Evolutionary conservation across 2,797 vertebrate genomes (phyloP).

Genomic region (Macrochelys suwanniensis): DNA sequence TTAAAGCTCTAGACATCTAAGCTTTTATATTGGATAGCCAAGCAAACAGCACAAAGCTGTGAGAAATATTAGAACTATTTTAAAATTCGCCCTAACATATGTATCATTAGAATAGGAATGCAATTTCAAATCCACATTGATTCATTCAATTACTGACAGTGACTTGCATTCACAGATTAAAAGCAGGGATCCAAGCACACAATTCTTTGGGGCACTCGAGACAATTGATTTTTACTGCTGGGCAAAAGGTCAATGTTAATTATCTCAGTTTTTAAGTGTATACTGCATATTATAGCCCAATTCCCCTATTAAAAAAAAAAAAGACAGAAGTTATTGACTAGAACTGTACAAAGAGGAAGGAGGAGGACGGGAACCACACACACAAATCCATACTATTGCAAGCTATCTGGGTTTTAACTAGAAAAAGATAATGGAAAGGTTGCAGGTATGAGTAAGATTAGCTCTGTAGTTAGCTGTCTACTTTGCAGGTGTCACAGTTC

Average conservation of each 20-base stretch:
- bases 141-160: not conserved
- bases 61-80: not conserved
- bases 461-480: not conserved
- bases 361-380: not conserved
- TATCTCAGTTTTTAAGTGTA: not conserved
- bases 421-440: not conserved
- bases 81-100: not conserved
- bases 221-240: not conserved
- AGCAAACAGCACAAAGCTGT: not conserved
- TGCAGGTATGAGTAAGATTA: not conserved
- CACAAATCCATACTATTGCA: not conserved
- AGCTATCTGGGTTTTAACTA: not conserved
- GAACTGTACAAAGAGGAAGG: not conserved
- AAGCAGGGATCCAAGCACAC: not conserved
- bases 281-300: not conserved
- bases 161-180: not conserved
- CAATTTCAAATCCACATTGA: not conserved
- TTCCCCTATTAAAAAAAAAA: not conserved
- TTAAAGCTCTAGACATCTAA: not conserved
- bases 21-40: not conserved
- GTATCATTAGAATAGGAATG: not conserved
- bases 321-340: not conserved
- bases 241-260: not conserved
- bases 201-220: not conserved
- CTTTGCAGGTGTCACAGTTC: not conserved